phyloP scores from a whole-genome alignment of 2,888 invertebrate genomes.

The Eupelmus urozonus region DNA sequence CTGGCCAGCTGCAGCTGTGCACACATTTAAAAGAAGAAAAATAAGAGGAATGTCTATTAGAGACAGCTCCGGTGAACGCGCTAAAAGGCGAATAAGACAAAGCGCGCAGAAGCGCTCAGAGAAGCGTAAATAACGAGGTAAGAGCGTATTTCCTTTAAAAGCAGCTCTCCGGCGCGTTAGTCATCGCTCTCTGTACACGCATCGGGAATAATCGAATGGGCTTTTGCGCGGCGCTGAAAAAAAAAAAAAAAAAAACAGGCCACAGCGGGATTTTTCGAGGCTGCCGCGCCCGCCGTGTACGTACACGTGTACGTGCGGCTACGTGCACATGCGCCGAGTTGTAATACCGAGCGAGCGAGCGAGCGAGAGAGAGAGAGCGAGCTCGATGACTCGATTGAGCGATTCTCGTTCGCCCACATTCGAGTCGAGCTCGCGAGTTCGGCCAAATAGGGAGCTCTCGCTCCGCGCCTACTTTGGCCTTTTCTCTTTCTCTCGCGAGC shows the following conservation, averaged over 20 bases:
- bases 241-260: slow-evolving; percentile 15
- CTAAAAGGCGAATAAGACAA: background rate
- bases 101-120: background rate
- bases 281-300: too few species aligned
- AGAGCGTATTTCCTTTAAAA: slow-evolving; percentile 47
- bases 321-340: too few species aligned
- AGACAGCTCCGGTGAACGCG: too few species aligned
- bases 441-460: slow-evolving; percentile 49
- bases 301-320: slow-evolving; percentile 4
- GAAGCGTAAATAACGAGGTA: too few species aligned
- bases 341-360: too few species aligned
- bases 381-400: slow-evolving; percentile 39
- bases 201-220: too few species aligned
- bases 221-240: too few species aligned
- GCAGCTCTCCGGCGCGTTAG: slow-evolving; percentile 35
- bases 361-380: background rate
- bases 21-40: too few species aligned
- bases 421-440: slow-evolving; percentile 21
- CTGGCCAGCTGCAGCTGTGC: too few species aligned
- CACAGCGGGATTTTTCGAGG: too few species aligned
- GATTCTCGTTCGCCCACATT: slow-evolving; percentile 59
- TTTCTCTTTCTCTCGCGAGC: slow-evolving; percentile 11
- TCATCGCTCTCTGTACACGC: slow-evolving; percentile 2
- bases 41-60: too few species aligned
- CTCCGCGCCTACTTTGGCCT: background rate